A percentile compares a stretch with the other conserved stretches of the same genome.
phyloP scores from a whole-genome alignment of 2,797 vertebrate genomes.

The Hyperoplus immaculatus region DNA sequence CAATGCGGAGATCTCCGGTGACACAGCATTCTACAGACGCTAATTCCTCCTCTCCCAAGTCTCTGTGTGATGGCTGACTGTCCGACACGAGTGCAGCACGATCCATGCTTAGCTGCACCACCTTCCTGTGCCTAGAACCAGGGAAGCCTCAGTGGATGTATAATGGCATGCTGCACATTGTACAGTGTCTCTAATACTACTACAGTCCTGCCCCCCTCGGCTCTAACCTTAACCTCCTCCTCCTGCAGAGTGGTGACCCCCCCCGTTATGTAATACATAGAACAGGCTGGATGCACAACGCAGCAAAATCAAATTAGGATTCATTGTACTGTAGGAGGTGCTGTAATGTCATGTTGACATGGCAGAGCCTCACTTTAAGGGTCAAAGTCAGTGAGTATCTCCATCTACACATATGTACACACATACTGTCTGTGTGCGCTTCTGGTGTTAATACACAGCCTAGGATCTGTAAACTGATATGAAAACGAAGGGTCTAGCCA shows the following conservation, averaged over 20 bases:
- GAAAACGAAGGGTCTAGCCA: too few relatives aligned
- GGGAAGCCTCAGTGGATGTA: conserved; percentile 40
- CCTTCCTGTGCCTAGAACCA: not conserved
- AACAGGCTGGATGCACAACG: conserved; percentile 13
- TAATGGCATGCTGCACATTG: not conserved
- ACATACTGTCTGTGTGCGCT: too few relatives aligned
- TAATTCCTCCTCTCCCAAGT: not conserved
- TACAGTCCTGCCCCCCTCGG: conserved; percentile 21
- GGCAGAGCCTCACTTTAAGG: not conserved
- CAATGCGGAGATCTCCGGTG: conserved; percentile 77
- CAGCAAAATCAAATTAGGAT: conserved; percentile 30
- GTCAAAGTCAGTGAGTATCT: too few relatives aligned
- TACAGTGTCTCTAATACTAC: conserved; percentile 11
- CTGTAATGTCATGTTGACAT: not conserved
- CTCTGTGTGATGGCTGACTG: conserved; percentile 12
- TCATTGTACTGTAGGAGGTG: not conserved
- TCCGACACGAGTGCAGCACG: conserved; percentile 27
- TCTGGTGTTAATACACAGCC: too few relatives aligned
- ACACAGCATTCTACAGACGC: conserved; percentile 81
- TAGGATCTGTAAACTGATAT: too few relatives aligned
- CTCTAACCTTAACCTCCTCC: conserved; percentile 36
- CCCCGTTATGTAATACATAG: conserved; percentile 64
- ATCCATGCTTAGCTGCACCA: conserved; percentile 13
- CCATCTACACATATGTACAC: too few relatives aligned
- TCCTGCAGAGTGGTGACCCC: conserved; percentile 74